Evolutionary conservation across 2,888 invertebrate genomes (phyloP).

Genomic region (Drosophila putrida): DNA sequence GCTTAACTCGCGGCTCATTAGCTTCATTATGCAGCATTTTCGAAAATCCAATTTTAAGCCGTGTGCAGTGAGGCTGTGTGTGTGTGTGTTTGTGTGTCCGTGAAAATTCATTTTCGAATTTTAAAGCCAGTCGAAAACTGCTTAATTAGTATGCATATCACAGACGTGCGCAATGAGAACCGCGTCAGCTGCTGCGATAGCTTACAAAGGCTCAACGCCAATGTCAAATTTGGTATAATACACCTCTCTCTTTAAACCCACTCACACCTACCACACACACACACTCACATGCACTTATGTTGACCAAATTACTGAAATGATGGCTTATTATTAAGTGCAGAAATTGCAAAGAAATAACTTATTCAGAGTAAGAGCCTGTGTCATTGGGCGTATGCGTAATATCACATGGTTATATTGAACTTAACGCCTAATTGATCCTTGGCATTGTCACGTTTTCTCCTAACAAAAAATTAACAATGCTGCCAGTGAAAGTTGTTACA

Average conservation of each 20-base stretch:
- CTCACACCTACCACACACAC: not conserved
- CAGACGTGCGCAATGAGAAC: conserved; percentile 35
- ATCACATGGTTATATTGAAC: not conserved
- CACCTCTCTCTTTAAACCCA: not conserved
- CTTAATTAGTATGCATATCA: conserved; percentile 77
- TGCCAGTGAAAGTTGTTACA: conserved; percentile 52
- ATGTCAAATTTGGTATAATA: conserved; percentile 2
- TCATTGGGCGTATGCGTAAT: conserved; percentile 58
- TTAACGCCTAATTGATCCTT: conserved; percentile 39
- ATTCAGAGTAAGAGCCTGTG: not conserved
- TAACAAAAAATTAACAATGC: conserved; percentile 63
- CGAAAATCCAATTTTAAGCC: conserved; percentile 71
- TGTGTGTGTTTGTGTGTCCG: conserved; percentile 2
- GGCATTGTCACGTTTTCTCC: conserved; percentile 65
- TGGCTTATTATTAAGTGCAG: conserved; percentile 6
- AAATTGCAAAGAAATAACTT: conserved; percentile 40
- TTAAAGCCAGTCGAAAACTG: conserved; percentile 33
- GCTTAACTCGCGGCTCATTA: conserved; percentile 70
- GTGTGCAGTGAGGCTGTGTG: not conserved
- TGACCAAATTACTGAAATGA: not conserved
- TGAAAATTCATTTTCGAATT: conserved; percentile 31
- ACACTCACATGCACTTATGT: conserved; percentile 8
- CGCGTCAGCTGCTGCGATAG: conserved; percentile 37
- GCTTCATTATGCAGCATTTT: conserved; percentile 74
- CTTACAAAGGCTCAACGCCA: conserved; percentile 47